These are phyloP conservation scores for Eupithecia centaureata DNA, from an alignment of 2,888 invertebrate species.

Conservation along the genomic window DNA sequence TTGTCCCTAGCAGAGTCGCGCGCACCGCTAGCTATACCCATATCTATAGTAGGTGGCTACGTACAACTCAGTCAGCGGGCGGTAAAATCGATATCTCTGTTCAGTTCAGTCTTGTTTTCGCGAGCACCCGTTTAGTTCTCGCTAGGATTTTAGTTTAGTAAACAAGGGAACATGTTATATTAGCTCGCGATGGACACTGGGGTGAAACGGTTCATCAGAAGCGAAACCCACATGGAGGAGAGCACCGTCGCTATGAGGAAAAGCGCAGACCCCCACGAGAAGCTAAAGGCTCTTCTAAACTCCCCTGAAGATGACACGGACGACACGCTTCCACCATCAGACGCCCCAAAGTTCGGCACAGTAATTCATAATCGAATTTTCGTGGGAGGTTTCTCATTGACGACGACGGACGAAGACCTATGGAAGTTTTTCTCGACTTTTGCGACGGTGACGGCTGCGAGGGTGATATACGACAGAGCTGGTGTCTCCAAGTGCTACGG, in stretches of 20 bases:
- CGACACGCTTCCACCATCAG: conserved; percentile 74
- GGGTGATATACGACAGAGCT: conserved; percentile 97
- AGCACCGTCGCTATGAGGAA: conserved; percentile 60
- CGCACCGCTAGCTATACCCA: conserved; percentile 39
- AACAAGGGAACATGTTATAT: conserved; percentile 80
- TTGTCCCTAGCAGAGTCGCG: conserved; percentile 5
- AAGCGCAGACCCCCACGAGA: conserved; percentile 75
- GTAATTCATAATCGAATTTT: conserved; percentile 97
- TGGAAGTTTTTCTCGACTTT: conserved; percentile 95
- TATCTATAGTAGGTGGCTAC: conserved; percentile 40
- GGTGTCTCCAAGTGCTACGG: conserved; percentile 98
- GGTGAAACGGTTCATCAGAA: conserved; percentile 77
- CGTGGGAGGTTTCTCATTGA: conserved; percentile 97
- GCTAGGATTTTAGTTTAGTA: conserved; percentile 77
- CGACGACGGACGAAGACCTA: conserved; percentile 96
- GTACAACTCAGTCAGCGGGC: conserved; percentile 44
- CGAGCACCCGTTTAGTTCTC: conserved; percentile 68
- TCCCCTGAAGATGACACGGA: conserved; percentile 77
- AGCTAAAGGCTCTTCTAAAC: conserved; percentile 75
- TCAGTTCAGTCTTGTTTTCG: conserved; percentile 58
- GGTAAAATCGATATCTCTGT: conserved; percentile 56
- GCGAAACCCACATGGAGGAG: conserved; percentile 78
- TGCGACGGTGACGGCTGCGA: conserved; percentile 95
- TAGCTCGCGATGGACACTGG: conserved; percentile 69
- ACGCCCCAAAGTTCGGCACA: conserved; percentile 88